Evolutionary conservation across 2,797 vertebrate species (phyloP).

Genomic region (Pseudocheirus occidentalis): DNA sequence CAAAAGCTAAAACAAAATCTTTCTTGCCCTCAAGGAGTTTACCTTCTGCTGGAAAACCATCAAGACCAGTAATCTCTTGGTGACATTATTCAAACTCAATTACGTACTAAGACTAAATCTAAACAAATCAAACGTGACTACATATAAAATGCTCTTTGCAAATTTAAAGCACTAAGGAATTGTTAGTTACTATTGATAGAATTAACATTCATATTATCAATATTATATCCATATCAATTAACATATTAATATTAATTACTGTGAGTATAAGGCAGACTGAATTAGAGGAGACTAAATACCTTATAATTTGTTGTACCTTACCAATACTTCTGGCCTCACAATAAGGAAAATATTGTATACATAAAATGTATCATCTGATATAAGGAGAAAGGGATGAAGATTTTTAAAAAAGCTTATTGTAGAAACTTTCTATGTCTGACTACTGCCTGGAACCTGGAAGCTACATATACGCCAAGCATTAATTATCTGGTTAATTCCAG

Average conservation of each 20-base stretch:
- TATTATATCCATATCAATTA: slow-evolving; percentile 20
- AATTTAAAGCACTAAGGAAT: not conserved
- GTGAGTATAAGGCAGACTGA: slow-evolving; percentile 24
- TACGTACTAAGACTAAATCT: not conserved
- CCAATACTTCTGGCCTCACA: slow-evolving; percentile 31
- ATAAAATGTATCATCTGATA: slow-evolving; percentile 10
- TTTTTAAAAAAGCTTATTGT: not conserved
- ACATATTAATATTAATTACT: too few species aligned
- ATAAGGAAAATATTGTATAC: not conserved
- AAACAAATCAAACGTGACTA: not conserved
- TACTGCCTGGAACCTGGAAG: not conserved
- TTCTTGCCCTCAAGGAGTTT: not conserved
- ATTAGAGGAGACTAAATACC: slow-evolving; percentile 6
- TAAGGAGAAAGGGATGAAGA: not conserved
- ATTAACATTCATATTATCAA: not conserved
- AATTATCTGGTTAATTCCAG: slow-evolving; percentile 44
- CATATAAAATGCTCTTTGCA: not conserved
- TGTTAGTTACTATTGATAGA: not conserved
- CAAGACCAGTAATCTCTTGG: not conserved
- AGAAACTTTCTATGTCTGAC: not conserved
- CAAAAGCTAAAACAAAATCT: not conserved
- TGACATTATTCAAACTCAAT: not conserved
- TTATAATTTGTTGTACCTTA: slow-evolving; percentile 5
- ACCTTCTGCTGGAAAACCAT: not conserved
- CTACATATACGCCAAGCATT: slow-evolving; percentile 7